These are phyloP conservation scores for Limnephilus auricula DNA, from an alignment of 2,888 invertebrate genomes.

Conservation along the genomic window DNA sequence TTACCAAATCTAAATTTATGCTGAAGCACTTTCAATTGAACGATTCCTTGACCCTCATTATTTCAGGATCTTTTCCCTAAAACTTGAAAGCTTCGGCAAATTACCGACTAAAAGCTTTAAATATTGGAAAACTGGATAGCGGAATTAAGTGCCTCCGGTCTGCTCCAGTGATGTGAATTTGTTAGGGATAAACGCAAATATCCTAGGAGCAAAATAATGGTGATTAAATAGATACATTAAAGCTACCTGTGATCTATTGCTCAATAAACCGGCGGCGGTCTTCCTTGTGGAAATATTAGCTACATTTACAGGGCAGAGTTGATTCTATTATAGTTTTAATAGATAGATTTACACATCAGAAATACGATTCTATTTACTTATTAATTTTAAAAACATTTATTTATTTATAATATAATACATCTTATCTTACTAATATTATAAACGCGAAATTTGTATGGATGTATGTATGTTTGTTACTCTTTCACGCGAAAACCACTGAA, in stretches of 20 bases:
- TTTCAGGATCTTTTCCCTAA: slow-evolving; percentile 1
- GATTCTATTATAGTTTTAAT: neutral
- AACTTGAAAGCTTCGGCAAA: slow-evolving; percentile 20
- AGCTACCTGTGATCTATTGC: neutral
- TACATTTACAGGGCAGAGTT: neutral
- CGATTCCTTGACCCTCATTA: slow-evolving; percentile 26
- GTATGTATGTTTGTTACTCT: too few relatives aligned
- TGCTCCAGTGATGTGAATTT: neutral
- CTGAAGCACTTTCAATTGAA: slow-evolving; percentile 35
- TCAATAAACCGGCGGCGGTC: neutral
- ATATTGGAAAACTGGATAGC: neutral
- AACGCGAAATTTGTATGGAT: too few relatives aligned
- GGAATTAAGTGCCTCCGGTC: neutral
- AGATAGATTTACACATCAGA: neutral
- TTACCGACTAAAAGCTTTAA: slow-evolving; percentile 1
- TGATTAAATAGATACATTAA: neutral
- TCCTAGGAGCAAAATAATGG: neutral
- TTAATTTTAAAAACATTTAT: too few relatives aligned
- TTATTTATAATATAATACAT: too few relatives aligned
- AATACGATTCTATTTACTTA: neutral
- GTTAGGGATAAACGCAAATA: neutral
- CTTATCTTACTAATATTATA: too few relatives aligned
- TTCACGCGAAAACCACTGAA: too few relatives aligned
- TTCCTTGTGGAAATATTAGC: neutral
- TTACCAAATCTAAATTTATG: slow-evolving; percentile 36